phyloP scores from a whole-genome alignment of 2,797 vertebrate species.

The Varecia variegata region DNA sequence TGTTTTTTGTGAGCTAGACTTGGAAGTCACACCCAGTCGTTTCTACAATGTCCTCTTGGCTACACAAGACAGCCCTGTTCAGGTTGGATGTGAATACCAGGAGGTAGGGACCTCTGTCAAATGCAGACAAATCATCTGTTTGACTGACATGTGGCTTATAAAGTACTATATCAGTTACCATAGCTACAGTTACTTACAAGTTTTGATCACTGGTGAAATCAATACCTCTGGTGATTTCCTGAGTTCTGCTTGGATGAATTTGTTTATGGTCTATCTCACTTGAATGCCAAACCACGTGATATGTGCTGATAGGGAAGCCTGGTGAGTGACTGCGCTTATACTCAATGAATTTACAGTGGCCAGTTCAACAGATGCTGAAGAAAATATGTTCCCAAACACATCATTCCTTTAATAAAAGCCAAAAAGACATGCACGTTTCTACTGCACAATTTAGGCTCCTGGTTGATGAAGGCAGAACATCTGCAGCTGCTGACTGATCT shows the following conservation, averaged over 20 bases:
- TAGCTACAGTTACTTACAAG: too few species aligned
- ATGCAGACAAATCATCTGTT: neutral
- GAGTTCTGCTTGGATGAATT: neutral
- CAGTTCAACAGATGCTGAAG: neutral
- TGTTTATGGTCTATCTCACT: neutral
- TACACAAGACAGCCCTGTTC: neutral
- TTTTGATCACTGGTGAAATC: neutral
- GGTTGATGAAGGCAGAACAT: accelerated
- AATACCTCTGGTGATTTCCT: neutral
- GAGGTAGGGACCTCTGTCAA: accelerated
- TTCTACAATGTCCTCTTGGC: neutral
- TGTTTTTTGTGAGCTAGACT: neutral
- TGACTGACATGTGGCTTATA: neutral
- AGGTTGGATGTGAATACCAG: neutral
- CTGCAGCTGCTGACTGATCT: neutral
- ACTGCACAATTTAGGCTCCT: neutral
- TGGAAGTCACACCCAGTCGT: neutral
- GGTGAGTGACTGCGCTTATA: neutral
- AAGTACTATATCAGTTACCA: accelerated
- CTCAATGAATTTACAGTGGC: neutral
- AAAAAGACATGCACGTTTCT: accelerated
- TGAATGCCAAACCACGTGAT: neutral
- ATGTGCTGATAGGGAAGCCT: accelerated
- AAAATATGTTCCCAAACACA: neutral
- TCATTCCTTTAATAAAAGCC: neutral